Evolutionary conservation across 1,140 invertebrate species (phyloP).

Genomic region (Tetramorium parvispinum): DNA sequence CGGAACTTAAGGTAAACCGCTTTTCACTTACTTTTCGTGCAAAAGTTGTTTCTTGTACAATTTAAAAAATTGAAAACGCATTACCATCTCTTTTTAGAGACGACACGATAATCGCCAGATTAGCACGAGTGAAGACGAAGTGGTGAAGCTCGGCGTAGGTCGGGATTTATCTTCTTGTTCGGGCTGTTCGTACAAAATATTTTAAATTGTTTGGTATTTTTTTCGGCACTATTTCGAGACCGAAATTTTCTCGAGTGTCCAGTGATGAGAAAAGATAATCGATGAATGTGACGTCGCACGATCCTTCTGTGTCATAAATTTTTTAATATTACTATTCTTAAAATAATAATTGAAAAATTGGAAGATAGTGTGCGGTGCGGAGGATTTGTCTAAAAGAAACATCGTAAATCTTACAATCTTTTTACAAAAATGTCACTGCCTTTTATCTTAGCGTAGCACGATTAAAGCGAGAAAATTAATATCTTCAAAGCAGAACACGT

Average conservation of each 20-base stretch:
- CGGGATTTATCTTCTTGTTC: conserved; percentile 79
- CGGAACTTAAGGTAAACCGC: conserved; percentile 91
- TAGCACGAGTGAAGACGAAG: conserved; percentile 86
- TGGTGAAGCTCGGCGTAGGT: conserved; percentile 86
- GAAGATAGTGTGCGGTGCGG: background rate
- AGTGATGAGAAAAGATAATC: conserved; percentile 7
- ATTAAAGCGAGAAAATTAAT: background rate
- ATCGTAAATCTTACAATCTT: background rate
- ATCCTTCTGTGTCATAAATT: background rate
- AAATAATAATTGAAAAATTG: background rate
- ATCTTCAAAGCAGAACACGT: background rate
- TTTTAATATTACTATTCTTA: background rate
- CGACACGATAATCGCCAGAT: conserved; percentile 89
- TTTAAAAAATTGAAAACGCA: background rate
- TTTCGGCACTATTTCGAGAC: background rate
- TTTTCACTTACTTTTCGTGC: background rate
- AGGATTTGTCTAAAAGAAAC: background rate
- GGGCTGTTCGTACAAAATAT: conserved; percentile 77
- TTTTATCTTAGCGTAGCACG: background rate
- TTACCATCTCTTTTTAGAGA: conserved; percentile 85
- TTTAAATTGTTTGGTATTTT: conserved; percentile 47
- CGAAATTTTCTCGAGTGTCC: background rate
- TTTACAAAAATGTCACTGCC: background rate
- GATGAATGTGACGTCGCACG: background rate
- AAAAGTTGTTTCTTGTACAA: background rate